phyloP scores from a whole-genome alignment of 2,113 vertebrate genomes.

The Gnathonemus longibarbis region DNA sequence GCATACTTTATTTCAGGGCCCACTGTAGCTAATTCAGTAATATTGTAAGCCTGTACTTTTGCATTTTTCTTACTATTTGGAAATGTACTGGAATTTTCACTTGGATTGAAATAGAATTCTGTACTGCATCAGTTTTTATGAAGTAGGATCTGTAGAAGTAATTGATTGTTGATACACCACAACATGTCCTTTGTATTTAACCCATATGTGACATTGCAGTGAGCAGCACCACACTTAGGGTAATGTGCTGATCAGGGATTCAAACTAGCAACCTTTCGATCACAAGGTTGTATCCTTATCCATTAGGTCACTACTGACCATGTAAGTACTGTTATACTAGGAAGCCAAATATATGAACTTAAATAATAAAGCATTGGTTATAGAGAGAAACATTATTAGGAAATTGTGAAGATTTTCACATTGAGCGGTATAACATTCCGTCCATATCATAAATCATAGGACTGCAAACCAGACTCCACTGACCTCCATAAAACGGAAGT shows the following conservation, averaged over 20 bases:
- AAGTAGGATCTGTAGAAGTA: neutral
- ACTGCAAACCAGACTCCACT: neutral
- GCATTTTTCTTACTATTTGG: neutral
- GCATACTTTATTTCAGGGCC: neutral
- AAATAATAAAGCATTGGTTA: neutral
- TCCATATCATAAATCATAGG: neutral
- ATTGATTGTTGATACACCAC: no score
- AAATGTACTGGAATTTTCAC: neutral
- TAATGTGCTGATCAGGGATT: no score
- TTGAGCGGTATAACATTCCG: neutral
- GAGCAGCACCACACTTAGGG: no score
- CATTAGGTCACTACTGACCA: neutral
- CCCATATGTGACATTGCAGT: no score
- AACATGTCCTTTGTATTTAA: no score
- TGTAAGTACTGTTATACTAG: neutral
- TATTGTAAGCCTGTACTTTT: neutral
- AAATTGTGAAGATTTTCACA: neutral
- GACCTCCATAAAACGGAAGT: constrained; percentile 33
- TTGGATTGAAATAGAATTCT: neutral
- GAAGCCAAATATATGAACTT: neutral
- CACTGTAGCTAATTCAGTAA: neutral
- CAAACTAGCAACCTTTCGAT: no score
- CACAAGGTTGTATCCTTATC: no score
- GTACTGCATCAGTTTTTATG: neutral
- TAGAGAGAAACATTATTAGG: neutral